A percentile compares a stretch with the other conserved stretches of the same genome.
These are phyloP conservation scores for Seriola quinqueradiata DNA, from an alignment of 2,113 vertebrate species.

Conservation along the genomic window DNA sequence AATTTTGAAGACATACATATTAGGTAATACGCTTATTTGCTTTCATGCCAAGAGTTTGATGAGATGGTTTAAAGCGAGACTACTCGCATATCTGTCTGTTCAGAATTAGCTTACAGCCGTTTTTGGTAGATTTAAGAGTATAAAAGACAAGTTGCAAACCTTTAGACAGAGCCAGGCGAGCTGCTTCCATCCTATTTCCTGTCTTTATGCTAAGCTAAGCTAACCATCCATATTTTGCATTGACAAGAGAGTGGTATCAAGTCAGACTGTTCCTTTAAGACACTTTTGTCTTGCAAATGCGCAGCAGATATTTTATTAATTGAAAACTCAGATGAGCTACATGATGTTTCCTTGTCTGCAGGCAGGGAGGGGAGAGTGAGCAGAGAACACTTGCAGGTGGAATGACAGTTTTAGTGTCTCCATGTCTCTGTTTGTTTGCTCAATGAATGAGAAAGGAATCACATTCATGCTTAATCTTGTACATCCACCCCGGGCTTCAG, in stretches of 20 bases:
- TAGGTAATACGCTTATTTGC: no score
- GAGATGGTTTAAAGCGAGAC: no score
- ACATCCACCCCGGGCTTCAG: conserved; percentile 43
- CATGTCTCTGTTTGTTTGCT: conserved; percentile 41
- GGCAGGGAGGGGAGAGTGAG: not conserved
- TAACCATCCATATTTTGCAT: no score
- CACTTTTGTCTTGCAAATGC: not conserved
- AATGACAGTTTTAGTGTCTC: conserved; percentile 31
- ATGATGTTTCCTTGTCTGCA: not conserved
- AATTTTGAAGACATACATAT: no score
- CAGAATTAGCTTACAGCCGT: not conserved
- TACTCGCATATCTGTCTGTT: not conserved
- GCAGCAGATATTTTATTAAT: not conserved
- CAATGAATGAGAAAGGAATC: conserved; percentile 58
- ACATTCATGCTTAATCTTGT: conserved; percentile 76
- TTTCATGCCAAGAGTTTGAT: no score
- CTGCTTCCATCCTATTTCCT: not conserved
- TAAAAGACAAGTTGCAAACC: not conserved
- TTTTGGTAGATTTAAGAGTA: not conserved
- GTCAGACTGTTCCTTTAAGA: not conserved
- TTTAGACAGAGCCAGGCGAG: not conserved
- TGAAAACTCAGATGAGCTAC: not conserved
- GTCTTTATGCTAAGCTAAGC: not conserved
- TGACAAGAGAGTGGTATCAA: not conserved
- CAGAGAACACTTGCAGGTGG: conserved; percentile 6